phyloP scores from a whole-genome alignment of 92 coral and sea anemone genomes.

The Palythoa heliodiscus region DNA sequence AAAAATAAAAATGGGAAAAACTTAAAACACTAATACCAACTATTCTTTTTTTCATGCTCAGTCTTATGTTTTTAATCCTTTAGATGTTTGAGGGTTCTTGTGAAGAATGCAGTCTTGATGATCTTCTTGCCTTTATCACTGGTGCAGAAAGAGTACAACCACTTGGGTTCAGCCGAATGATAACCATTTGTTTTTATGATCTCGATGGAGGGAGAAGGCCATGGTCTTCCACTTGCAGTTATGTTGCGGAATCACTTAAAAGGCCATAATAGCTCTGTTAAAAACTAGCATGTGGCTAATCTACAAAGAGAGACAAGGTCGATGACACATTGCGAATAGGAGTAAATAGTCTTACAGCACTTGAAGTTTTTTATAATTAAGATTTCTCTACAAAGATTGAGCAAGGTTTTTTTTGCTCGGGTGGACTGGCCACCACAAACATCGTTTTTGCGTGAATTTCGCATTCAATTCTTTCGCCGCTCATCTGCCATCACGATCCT shows the following conservation, averaged over 20 bases:
- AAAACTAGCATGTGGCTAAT: not conserved
- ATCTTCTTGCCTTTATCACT: conserved; percentile 20
- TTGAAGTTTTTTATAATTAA: not conserved
- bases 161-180: conserved; percentile 27
- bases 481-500: too few relatives aligned
- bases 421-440: too few relatives aligned
- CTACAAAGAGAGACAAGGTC: not conserved
- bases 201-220: conserved; percentile 41
- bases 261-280: not conserved
- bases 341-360: not conserved
- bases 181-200: conserved; percentile 31
- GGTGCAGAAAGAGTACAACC: conserved; percentile 24
- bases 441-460: too few relatives aligned
- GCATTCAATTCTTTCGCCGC: too few relatives aligned
- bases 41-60: not conserved
- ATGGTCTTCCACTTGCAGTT: conserved; percentile 25
- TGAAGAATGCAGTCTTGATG: not conserved
- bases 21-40: not conserved
- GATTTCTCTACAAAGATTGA: not conserved
- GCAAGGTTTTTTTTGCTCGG: not conserved
- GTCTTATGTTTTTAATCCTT: not conserved
- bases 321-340: not conserved
- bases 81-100: not conserved
- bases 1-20: not conserved
- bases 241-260: not conserved